Evolutionary conservation across 1,140 invertebrate species (phyloP).

Genomic region (Melanaphis sacchari): DNA sequence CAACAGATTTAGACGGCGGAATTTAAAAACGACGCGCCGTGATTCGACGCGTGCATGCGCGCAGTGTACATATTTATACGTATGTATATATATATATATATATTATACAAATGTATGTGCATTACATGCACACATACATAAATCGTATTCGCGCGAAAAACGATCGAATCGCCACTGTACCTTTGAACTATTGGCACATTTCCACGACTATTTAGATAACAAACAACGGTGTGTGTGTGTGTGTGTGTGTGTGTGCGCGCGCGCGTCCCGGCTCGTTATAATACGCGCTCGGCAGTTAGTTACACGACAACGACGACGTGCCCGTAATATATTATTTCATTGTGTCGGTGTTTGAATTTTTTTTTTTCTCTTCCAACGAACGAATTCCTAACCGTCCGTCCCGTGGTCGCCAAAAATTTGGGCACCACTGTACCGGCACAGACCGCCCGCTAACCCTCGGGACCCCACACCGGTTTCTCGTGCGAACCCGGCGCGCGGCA

Average conservation of each 20-base stretch:
- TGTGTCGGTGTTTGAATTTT: not conserved
- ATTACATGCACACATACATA: not conserved
- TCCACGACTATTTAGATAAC: conserved; percentile 56
- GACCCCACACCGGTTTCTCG: conserved; percentile 57
- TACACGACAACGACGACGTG: not conserved
- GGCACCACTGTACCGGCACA: conserved; percentile 44
- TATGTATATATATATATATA: not conserved
- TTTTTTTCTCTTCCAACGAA: conserved; percentile 10
- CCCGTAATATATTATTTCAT: not conserved
- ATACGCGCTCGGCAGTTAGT: not conserved
- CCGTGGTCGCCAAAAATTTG: not conserved
- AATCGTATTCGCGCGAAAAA: conserved; percentile 17
- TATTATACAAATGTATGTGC: not conserved
- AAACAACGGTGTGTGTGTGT: conserved; percentile 29
- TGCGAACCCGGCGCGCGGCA: conserved; percentile 44
- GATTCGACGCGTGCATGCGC: not conserved
- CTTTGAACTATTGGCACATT: conserved; percentile 53
- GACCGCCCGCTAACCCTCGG: conserved; percentile 57
- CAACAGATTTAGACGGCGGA: not conserved
- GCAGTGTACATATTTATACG: too few species aligned
- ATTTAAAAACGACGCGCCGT: not conserved
- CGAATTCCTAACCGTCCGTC: conserved; percentile 33
- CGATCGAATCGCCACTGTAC: conserved; percentile 21
- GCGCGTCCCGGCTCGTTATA: conserved; percentile 9
- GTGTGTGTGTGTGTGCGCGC: not conserved